Evolutionary conservation across 2,888 invertebrate species (phyloP).

Genomic region (Patella pellucida): DNA sequence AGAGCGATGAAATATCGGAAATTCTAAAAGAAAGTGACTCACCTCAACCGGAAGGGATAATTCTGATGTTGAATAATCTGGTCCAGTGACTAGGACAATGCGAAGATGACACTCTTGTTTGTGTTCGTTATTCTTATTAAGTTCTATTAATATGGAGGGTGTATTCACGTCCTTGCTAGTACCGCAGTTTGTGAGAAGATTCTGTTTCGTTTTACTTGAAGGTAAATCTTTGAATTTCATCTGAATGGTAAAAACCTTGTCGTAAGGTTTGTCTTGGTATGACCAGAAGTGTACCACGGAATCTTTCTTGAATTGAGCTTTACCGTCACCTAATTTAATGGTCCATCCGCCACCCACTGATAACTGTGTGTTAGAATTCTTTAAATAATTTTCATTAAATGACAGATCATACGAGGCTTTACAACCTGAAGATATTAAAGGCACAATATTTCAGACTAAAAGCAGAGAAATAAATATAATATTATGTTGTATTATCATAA

Average conservation of each 20-base stretch:
- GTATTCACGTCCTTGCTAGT: not conserved
- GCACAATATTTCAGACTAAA: not conserved
- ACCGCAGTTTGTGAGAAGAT: not conserved
- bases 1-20: no score
- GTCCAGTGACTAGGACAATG: not conserved
- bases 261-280: not conserved
- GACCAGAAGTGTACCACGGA: not conserved
- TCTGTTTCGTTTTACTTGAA: not conserved
- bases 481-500: no score
- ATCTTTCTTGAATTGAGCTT: not conserved
- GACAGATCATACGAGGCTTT: not conserved
- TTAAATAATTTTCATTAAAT: not conserved
- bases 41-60: not conserved
- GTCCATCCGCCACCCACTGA: not conserved
- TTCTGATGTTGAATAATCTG: not conserved
- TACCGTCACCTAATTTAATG: not conserved
- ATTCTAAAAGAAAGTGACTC: not conserved
- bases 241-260: not conserved
- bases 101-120: not conserved
- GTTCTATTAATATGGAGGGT: not conserved
- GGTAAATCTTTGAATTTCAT: slow-evolving; percentile 2
- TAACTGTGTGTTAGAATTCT: not conserved
- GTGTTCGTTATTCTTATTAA: not conserved
- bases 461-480: no score
- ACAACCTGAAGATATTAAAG: not conserved